Percentiles rank a stretch among this genome's conserved stretches.
These are phyloP conservation scores for Acrocephalus kingi DNA, from an alignment of 2,113 vertebrate genomes.

Conservation along the genomic window DNA sequence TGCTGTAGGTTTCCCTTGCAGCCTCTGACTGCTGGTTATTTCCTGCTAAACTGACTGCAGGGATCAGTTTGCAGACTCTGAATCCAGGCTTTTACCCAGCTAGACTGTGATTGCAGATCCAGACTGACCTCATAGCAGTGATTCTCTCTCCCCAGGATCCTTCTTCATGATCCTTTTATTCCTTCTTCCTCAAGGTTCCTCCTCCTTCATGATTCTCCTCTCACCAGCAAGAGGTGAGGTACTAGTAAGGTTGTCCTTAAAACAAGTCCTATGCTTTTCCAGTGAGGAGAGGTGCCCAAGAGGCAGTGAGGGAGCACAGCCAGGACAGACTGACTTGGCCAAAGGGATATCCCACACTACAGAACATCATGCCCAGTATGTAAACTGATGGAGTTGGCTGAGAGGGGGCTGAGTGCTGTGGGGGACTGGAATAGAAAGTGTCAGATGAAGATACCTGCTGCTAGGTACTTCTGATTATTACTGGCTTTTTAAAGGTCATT, in stretches of 20 bases:
- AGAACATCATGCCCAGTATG: rapidly evolving
- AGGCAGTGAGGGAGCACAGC: not conserved
- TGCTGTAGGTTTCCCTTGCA: too few species aligned
- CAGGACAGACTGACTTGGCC: not conserved
- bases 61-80: not conserved
- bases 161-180: too few species aligned
- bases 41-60: too few species aligned
- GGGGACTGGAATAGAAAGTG: not conserved
- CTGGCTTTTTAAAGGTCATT: not conserved
- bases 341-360: not conserved
- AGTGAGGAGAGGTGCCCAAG: not conserved
- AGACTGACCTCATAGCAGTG: not conserved
- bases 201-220: too few species aligned
- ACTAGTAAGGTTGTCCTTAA: not conserved
- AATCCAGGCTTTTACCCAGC: not conserved
- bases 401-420: too few species aligned
- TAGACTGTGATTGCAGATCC: not conserved
- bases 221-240: not conserved
- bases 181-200: too few species aligned
- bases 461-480: not conserved
- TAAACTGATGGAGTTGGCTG: not conserved
- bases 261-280: not conserved
- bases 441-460: not conserved
- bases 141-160: not conserved
- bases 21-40: too few species aligned